These are phyloP conservation scores for Stenopsyche tienmushanensis DNA, from an alignment of 1,140 invertebrate genomes.

Conservation along the genomic window DNA sequence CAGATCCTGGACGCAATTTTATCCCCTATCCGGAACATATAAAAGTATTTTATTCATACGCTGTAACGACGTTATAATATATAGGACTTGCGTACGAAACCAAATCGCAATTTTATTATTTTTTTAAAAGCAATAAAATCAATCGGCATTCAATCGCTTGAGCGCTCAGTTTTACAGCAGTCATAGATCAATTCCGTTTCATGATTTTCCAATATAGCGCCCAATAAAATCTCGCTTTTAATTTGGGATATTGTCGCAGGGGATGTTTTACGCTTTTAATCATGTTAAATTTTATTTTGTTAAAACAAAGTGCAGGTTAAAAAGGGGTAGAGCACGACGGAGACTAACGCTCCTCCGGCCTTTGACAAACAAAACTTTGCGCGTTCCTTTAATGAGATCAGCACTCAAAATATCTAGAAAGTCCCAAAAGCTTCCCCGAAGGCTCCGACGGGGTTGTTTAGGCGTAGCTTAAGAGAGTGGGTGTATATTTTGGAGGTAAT, in stretches of 20 bases:
- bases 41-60: not conserved
- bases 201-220: no score
- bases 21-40: not conserved
- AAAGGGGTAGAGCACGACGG: not conserved
- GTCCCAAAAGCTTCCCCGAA: not conserved
- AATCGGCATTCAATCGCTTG: no score
- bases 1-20: not conserved
- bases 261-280: not conserved
- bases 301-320: not conserved
- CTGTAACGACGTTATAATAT: not conserved
- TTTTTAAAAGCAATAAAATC: no score
- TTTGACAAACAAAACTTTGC: constrained; percentile 9
- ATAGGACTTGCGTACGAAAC: no score
- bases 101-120: no score
- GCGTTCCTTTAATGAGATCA: constrained; percentile 8
- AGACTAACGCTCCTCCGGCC: no score
- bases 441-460: constrained; percentile 5
- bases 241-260: no score
- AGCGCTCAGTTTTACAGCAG: no score
- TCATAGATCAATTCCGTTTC: no score
- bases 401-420: constrained; percentile 6
- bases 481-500: not conserved
- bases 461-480: not conserved
- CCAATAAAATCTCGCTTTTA: no score
- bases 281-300: not conserved